Evolutionary conservation across 2,797 vertebrate species (phyloP).

Genomic region (Columba guinea): DNA sequence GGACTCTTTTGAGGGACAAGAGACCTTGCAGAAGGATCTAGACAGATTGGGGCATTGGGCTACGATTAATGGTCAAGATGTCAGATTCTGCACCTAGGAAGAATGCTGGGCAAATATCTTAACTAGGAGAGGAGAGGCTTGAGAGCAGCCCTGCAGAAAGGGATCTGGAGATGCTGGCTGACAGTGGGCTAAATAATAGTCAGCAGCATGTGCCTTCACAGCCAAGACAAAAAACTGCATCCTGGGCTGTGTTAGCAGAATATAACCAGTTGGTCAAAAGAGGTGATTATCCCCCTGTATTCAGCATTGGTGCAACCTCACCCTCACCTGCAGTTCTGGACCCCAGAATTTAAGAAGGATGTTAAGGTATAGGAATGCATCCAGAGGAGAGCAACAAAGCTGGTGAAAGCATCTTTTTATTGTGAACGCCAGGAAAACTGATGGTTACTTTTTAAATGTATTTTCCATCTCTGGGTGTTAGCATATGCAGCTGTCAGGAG

Average conservation of each 20-base stretch:
- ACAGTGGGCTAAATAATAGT: no score
- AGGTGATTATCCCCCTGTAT: no score
- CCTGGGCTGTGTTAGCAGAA: no score
- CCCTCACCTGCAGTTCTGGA: no score
- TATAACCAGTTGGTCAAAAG: no score
- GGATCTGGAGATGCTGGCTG: neutral
- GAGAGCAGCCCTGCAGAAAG: neutral
- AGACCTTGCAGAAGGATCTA: neutral
- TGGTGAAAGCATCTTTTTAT: neutral
- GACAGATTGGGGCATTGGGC: neutral
- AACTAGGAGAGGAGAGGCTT: neutral
- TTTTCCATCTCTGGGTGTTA: neutral
- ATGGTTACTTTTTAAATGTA: neutral
- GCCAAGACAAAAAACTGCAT: no score
- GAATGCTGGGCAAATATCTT: neutral
- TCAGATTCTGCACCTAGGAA: neutral
- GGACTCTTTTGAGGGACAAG: neutral
- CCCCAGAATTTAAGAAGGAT: no score
- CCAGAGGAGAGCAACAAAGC: no score
- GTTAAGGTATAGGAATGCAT: no score
- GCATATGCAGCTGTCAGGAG: accelerated
- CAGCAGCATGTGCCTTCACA: no score
- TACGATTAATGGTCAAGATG: neutral
- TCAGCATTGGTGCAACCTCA: no score
- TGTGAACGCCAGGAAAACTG: neutral